Percentiles rank a stretch among this genome's conserved stretches.
These are phyloP conservation scores for Piprites chloris DNA, from an alignment of 2,113 vertebrate genomes.

Conservation along the genomic window DNA sequence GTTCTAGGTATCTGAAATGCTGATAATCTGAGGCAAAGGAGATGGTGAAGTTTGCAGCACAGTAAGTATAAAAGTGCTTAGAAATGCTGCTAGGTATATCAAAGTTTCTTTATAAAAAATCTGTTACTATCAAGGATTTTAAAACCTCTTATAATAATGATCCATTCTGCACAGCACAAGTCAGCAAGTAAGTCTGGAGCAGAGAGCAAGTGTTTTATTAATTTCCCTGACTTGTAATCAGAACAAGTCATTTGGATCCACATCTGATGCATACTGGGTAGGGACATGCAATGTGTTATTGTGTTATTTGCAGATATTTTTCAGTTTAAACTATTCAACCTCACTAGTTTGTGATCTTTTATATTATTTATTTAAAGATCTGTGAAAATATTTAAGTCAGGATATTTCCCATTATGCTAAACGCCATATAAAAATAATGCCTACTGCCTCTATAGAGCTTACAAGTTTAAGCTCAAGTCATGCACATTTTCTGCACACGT, in stretches of 20 bases:
- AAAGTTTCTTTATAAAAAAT: conserved; percentile 10
- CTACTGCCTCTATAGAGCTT: background rate
- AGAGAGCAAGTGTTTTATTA: background rate
- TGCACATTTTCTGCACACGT: background rate
- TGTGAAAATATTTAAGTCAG: background rate
- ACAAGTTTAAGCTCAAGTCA: background rate
- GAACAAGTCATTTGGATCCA: background rate
- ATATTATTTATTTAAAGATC: background rate
- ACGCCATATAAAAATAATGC: background rate
- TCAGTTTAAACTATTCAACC: background rate
- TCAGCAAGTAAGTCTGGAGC: background rate
- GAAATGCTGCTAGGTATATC: background rate
- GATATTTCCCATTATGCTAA: background rate
- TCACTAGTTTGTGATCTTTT: background rate
- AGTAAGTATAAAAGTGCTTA: background rate
- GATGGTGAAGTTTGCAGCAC: background rate
- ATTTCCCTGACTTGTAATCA: background rate
- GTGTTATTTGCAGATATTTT: background rate
- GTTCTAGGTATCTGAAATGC: background rate
- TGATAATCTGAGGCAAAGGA: background rate
- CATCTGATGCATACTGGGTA: background rate
- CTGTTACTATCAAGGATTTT: background rate
- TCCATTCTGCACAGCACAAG: background rate
- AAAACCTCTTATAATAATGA: background rate
- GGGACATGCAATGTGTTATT: background rate